Evolutionary conservation across 2,888 invertebrate genomes (phyloP), one percentile per base, ranked within the genome.

Genomic region (Laspeyria flexula): DNA sequence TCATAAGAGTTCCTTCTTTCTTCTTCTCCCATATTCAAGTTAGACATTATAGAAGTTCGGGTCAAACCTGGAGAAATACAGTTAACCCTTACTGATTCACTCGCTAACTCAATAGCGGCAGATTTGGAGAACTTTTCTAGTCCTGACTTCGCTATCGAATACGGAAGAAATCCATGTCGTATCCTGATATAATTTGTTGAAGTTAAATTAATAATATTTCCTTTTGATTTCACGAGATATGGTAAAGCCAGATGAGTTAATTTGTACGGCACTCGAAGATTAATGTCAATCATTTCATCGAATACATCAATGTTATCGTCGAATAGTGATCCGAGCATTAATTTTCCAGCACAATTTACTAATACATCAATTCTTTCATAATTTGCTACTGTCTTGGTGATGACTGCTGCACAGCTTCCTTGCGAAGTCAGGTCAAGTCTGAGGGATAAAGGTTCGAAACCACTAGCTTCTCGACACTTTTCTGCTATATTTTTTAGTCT

Each of bases 171-270:
- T 0, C 85, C 85, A 10, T 77, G 77, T n/a, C 73, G 35, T 0
- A 72, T 65, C 43, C 70, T 75, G 83, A 93, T 54, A 10, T 97
- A 97, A 72, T 95, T 95, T 0, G 98, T 96, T 73, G 97, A 96
- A 4, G 97, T 97, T 0, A 98, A 95, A 81, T 98, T 98, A 0
- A 99, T 97, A 59, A 98, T 94, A 58, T 94, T 96, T 0, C 97
- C 97, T 83, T 96, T 95, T 0, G 94, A 94, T 79, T 95, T 93
- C 0, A 96, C 90, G 23, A 98, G 86, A 82, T 97, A 94, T 0
- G 98, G 97, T 0, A 96, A 94, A 16, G 96, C 96, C 42, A 97
- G 77, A 91, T 95, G 95, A 0, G 96, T 97, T 59, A 98, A 77
- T 45, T 95, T 94, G 76, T 95, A 96, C 0, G 96, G 86, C 0